Evolutionary conservation across 2,113 vertebrate genomes (phyloP), one percentile per base, ranked within the genome.

Genomic region (Meriones unguiculatus): DNA sequence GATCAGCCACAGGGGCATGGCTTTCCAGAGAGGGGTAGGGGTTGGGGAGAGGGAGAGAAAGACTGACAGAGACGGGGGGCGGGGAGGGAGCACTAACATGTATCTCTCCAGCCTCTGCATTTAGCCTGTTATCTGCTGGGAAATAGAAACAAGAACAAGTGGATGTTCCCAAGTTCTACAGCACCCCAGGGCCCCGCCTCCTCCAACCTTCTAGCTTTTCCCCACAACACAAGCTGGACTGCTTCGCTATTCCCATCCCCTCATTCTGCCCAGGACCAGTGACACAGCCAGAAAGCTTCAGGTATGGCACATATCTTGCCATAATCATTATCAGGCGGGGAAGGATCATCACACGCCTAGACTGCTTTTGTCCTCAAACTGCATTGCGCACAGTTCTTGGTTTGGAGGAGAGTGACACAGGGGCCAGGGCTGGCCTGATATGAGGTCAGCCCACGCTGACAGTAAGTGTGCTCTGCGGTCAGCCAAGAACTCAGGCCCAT

Each of bases 401-500:
- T 78, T 46, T 28, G 22, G 24, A 69, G 69, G 30, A 87, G 30
- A 78, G 13, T 8, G 38, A 75, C n/a, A 18, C 25, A 7, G 0
- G 25, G 32, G 9, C 72, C 10, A 35, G 25, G 4, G 50, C 24
- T 67, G 73, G 32, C 72, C 50, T 78, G 81, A 32, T 22, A n/a
- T 2, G 1, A 54, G 65, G 25, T 85, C 77, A 69, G 72, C 52
- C 38, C 54, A 14, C 32, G 13, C 59, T 59, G 67, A 75, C 20
- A 0, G 41, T 18, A 8, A 85, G 41, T 12, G 6, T 30, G 7
- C 35, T 62, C 0, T 2, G 1, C 8, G 30, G 2, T 64, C 24
- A 0, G 41, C 46, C 62, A 14, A 46, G 9, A 77, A 67, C n/a
- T n/a, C 78, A 89, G 88, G 82, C 13, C 11, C 62, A 10, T 0